Evolutionary conservation across 2,113 vertebrate species (phyloP), one percentile per base, ranked within the genome.

Genomic region (Sialia sialis): DNA sequence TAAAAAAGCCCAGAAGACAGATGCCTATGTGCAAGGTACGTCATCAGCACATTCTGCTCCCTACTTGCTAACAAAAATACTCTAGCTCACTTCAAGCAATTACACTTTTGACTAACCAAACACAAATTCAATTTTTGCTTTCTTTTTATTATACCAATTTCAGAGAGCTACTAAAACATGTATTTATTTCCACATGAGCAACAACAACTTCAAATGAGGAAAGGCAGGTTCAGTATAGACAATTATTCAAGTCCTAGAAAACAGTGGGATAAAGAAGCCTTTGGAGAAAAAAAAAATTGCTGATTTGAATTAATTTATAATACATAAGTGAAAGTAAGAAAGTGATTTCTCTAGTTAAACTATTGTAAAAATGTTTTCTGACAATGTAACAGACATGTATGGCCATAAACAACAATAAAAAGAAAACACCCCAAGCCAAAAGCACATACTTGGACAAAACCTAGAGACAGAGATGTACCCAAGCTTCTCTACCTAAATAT

Each of bases 181-280:
- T 6, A 67, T 46, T 62, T 56, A 2, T 70, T 77, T 78, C 32
- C 26, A 55, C 0, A 0, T 32, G 8, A 76, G 26, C 26, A 63
- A 2, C 22, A 78, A 68, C 12, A 80, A 25, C 34, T 41, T 60
- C n/a, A 70, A 75, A 72, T 1, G 6, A 88, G 11, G 15, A 92
- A 92, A 79, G 41, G 8, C 39, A 59, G 39, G 76, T n/a, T 68
- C 3, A 2, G 23, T 15, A 72, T 0, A 49, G 25, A 54, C 5
- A 36, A 66, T 36, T 69, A 87, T 7, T 43, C 56, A 32, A 67
- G 19, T 54, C 32, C 34, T 54, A 79, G 13, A 39, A 67, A 94
- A 56, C 4, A 52, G 16, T 4, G 16, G 4, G 9, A 43, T 34
- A 63, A 72, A 82, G 29, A 78, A 87, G 27, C 5, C n/a, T 30